These are phyloP conservation scores for Dicentrarchus labrax DNA, from an alignment of 2,113 vertebrate species.

Conservation along the genomic window DNA sequence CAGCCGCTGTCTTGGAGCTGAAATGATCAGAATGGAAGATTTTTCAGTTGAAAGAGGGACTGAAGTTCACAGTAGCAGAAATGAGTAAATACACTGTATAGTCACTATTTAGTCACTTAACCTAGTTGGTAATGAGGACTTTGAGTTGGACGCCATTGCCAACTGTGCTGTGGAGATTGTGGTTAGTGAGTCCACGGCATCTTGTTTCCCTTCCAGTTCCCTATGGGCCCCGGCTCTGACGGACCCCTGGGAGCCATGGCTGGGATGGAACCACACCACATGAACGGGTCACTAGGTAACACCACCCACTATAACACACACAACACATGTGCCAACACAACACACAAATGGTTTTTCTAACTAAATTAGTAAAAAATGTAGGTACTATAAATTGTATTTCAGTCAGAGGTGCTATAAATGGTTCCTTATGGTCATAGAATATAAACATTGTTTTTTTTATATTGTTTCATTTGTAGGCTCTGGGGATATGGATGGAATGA, in stretches of 20 bases:
- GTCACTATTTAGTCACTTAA: not conserved
- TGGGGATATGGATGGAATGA: constrained; percentile 98
- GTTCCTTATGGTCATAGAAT: not conserved
- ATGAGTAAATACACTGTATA: not conserved
- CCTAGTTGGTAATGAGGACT: not conserved
- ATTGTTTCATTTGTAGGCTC: constrained; percentile 86
- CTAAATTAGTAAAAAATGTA: not conserved
- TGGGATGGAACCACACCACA: constrained; percentile 99
- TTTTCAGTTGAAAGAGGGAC: not conserved
- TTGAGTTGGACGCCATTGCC: not conserved
- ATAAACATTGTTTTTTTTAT: constrained; percentile 8
- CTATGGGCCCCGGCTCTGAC: constrained; percentile 96
- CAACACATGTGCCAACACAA: not conserved
- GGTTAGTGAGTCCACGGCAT: constrained; percentile 26
- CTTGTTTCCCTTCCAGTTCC: constrained; percentile 86
- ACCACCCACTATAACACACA: not conserved
- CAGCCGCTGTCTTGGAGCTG: not conserved
- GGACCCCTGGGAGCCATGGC: constrained; percentile 99
- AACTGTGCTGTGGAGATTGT: not conserved
- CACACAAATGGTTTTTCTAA: not conserved
- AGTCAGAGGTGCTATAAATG: not conserved
- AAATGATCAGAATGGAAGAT: not conserved
- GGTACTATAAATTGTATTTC: not conserved
- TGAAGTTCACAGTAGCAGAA: constrained; percentile 1
- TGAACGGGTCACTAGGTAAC: constrained; percentile 92